Percentiles rank a stretch among this genome's conserved stretches.
These are phyloP conservation scores for Ficedula albicollis DNA, from an alignment of 2,797 vertebrate genomes.

Conservation along the genomic window DNA sequence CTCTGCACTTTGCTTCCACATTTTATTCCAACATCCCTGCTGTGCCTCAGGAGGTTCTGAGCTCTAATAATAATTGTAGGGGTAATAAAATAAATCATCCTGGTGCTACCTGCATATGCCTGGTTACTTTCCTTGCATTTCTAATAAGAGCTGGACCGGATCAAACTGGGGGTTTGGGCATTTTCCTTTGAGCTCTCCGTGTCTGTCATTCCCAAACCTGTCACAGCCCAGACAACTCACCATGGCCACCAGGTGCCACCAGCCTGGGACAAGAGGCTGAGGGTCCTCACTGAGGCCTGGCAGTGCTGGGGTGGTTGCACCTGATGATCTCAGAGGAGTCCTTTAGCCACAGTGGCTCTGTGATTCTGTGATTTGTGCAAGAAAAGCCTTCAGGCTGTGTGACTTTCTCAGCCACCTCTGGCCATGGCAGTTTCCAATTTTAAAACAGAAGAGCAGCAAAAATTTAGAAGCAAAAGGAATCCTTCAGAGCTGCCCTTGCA, in stretches of 20 bases:
- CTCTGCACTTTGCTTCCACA: not conserved
- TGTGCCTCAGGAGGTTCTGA: conserved; percentile 18
- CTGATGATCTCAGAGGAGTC: accelerated
- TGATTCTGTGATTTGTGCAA: not conserved
- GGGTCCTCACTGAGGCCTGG: not conserved
- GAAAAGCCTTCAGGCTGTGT: not conserved
- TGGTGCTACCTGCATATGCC: not conserved
- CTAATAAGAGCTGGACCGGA: not conserved
- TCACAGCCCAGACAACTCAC: not conserved
- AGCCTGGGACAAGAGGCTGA: not conserved
- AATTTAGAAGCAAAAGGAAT: not conserved
- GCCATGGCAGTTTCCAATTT: not conserved
- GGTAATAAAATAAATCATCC: conserved; percentile 3
- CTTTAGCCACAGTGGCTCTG: not conserved
- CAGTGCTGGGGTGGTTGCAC: not conserved
- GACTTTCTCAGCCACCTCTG: not conserved
- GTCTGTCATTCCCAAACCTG: accelerated
- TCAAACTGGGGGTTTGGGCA: not conserved
- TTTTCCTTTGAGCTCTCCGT: not conserved
- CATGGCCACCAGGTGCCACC: not conserved
- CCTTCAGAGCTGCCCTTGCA: not conserved
- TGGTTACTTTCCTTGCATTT: not conserved
- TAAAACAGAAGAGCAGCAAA: not conserved
- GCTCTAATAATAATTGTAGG: not conserved
- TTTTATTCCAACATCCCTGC: not conserved